Evolutionary conservation across 1,140 invertebrate genomes (phyloP), one percentile per base, ranked within the genome.

Genomic region (Colletes latitarsis): DNA sequence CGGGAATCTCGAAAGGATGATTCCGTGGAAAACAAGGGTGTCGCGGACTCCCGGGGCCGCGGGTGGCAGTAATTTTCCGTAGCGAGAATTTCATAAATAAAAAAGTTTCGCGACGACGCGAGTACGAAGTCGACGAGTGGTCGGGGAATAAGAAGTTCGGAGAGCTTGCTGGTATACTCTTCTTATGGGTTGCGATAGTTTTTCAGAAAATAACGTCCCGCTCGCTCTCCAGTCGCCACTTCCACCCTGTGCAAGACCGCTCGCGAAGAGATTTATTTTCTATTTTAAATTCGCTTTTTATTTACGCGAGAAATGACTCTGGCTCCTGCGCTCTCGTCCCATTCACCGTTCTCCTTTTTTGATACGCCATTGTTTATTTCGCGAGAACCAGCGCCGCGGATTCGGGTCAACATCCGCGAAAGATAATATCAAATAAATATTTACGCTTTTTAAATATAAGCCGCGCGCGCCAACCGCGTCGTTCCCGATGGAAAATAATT

Each of bases 251-350:
- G 19, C 43, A 12, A n/a, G 68, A 74, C 73, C 66, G 64, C 70
- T 82, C 58, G 77, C 30, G n/a, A 15, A 52, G 70, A 88, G 83
- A 88, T 88, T 88, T 88, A 82, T 87, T 88, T 87, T 88, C 77
- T 72, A 89, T 89, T 89, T 84, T 77, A 64, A 83, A 88, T 86
- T 88, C 72, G 57, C 62, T 72, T 81, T 82, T 82, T 82, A 81
- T 69, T 77, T 72, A 52, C 72, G 53, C 39, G 12, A 41, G 8
- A 41, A 10, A 21, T 63, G 43, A 15, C 30, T 39, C 21, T n/a
- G 14, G 0, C 55, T 60, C 49, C 46, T 52, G 19, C 1, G 21
- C 49, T 39, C 70, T 15, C 52, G 41, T 57, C 52, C 15, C 21
- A 8, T 80, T 39, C 43, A 8, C 63, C 43, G 21, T 43, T 21